Conservation (phyloP, 2,797 vertebrate genomes). For the Stomatorhinus walkeri region DNA sequence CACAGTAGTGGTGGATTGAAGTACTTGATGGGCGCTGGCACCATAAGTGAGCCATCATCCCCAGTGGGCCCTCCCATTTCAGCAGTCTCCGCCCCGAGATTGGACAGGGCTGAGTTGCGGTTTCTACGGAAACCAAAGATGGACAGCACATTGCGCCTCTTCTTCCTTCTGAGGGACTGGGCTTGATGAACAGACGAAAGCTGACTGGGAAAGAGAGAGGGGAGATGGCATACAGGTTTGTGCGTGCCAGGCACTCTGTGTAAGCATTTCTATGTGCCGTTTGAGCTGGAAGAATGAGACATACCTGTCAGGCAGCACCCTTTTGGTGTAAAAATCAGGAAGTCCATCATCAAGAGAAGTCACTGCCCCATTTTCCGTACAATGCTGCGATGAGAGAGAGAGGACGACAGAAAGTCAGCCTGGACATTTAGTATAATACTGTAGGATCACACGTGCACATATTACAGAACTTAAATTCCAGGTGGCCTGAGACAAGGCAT, state of each 20-base stretch:
- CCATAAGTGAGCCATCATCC: conserved; percentile 51
- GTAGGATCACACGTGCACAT: too few species aligned
- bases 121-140: conserved; percentile 55
- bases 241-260: neutral
- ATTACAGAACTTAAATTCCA: too few species aligned
- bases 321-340: conserved; percentile 83
- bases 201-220: conserved; percentile 44
- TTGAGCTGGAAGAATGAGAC: neutral
- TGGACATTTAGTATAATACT: neutral
- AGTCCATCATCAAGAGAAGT: conserved; percentile 76
- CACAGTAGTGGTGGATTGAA: neutral
- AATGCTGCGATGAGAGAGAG: conserved; percentile 49
- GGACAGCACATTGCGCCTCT: conserved; percentile 54
- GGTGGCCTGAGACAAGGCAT: too few species aligned
- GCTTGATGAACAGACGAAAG: conserved; percentile 48
- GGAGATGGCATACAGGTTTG: neutral
- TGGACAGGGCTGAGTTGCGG: conserved; percentile 52
- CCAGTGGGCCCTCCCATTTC: conserved; percentile 40
- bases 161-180: conserved; percentile 54
- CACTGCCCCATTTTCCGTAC: conserved; percentile 71
- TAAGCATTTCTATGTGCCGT: neutral
- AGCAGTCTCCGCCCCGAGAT: conserved; percentile 44
- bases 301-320: conserved; percentile 77
- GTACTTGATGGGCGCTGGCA: conserved; percentile 51
- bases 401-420: conserved; percentile 34